These are phyloP conservation scores for Hepsetus odoe DNA, from an alignment of 2,113 vertebrate genomes.

Conservation along the genomic window DNA sequence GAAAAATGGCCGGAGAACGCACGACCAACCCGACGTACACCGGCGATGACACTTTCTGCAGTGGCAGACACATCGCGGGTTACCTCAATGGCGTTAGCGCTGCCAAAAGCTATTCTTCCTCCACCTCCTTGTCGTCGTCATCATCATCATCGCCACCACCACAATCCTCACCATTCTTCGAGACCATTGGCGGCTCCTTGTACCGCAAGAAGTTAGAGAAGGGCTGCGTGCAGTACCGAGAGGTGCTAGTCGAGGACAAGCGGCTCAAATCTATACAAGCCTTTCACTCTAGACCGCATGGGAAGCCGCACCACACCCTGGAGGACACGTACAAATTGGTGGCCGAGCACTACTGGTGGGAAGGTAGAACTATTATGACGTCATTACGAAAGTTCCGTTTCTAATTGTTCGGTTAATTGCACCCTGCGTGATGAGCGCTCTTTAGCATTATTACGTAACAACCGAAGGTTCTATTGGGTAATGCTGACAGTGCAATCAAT, in stretches of 20 bases:
- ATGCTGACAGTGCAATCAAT: too few relatives aligned
- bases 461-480: too few relatives aligned
- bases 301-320: constrained; percentile 74
- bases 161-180: constrained; percentile 70
- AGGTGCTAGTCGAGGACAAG: constrained; percentile 76
- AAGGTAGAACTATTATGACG: constrained; percentile 65
- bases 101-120: neutral
- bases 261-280: constrained; percentile 70
- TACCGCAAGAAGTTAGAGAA: constrained; percentile 80
- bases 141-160: constrained; percentile 46
- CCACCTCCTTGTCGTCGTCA: neutral
- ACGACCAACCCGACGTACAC: constrained; percentile 56
- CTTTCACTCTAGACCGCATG: constrained; percentile 71
- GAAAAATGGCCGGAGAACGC: constrained; percentile 74
- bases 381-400: neutral
- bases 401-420: neutral
- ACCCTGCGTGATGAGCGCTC: neutral
- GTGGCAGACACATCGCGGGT: constrained; percentile 50
- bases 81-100: constrained; percentile 45
- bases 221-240: constrained; percentile 78
- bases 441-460: neutral
- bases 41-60: constrained; percentile 57
- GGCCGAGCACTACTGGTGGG: constrained; percentile 85
- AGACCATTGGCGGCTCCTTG: constrained; percentile 74
- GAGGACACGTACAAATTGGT: constrained; percentile 81